Evolutionary conservation across 2,797 vertebrate species (phyloP).

Genomic region (Sebastes itinus): DNA sequence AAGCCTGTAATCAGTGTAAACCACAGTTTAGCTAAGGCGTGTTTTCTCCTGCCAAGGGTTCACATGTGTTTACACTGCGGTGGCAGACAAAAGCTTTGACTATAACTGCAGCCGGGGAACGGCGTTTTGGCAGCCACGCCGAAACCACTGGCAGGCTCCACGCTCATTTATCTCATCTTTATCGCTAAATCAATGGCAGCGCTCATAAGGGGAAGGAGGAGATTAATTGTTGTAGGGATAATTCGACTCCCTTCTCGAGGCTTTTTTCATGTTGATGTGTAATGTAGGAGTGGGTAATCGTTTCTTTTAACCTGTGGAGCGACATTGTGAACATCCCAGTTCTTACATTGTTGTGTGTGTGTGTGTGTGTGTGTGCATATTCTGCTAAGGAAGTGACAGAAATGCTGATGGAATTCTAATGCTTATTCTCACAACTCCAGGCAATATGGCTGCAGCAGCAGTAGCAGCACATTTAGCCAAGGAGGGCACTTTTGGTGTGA

Average conservation of each 20-base stretch:
- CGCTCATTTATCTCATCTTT: constrained; percentile 90
- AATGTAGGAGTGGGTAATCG: constrained; percentile 17
- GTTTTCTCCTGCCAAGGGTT: constrained; percentile 72
- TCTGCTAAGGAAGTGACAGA: constrained; percentile 45
- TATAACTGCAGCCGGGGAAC: constrained; percentile 56
- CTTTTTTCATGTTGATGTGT: constrained; percentile 59
- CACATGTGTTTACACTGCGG: constrained; percentile 76
- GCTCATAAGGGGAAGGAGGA: constrained; percentile 81
- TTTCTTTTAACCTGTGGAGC: constrained; percentile 55
- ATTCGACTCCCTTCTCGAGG: constrained; percentile 77
- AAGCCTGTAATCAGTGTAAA: constrained; percentile 74
- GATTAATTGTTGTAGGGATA: constrained; percentile 88
- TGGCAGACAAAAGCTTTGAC: constrained; percentile 69
- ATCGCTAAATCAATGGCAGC: constrained; percentile 88
- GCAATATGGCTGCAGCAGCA: constrained; percentile 67
- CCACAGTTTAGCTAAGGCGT: constrained; percentile 71
- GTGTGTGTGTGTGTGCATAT: constrained; percentile 44
- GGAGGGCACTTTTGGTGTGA: constrained; percentile 62
- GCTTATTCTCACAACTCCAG: constrained; percentile 56
- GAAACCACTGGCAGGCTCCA: constrained; percentile 82
- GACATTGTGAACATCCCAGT: constrained; percentile 8
- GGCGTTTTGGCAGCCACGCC: constrained; percentile 85
- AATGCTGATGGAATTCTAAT: constrained; percentile 66
- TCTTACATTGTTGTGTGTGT: background rate
- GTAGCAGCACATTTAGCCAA: constrained; percentile 70